A percentile compares a stretch with the other conserved stretches of the same genome.
Conservation (phyloP, 2,113 vertebrate species). For the Petrocephalus microphthalmus region DNA sequence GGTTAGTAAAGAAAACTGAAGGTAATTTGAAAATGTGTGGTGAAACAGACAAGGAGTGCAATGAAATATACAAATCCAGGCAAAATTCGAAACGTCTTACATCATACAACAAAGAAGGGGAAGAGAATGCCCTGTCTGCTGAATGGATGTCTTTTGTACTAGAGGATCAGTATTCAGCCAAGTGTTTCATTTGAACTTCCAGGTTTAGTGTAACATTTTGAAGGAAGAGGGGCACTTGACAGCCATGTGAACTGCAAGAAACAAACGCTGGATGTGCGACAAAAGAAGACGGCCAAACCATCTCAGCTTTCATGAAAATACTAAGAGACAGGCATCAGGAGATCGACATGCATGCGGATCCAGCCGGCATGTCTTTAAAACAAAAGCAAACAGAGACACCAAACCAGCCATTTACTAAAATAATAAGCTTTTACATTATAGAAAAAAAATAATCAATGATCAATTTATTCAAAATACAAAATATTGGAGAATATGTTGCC, state of each 20-base stretch:
- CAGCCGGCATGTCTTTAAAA: neutral
- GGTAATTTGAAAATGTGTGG: neutral
- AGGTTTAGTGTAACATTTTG: neutral
- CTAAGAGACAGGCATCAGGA: neutral
- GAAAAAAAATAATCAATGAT: neutral
- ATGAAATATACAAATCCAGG: neutral
- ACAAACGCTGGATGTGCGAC: neutral
- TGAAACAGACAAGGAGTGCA: neutral
- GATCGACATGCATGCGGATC: neutral
- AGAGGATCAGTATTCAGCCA: neutral
- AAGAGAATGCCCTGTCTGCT: neutral
- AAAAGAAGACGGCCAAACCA: neutral
- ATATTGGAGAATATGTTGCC: neutral
- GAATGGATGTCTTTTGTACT: neutral
- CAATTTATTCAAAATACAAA: neutral
- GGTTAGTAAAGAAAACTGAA: neutral
- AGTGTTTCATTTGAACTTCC: neutral
- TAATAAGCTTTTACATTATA: neutral
- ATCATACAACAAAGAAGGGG: neutral
- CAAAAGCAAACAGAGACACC: neutral
- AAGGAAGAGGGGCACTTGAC: neutral
- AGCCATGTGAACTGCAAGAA: neutral
- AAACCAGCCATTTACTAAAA: neutral
- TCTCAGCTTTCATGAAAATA: neutral
- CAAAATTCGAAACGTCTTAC: neutral